Base-by-base conservation (phyloP, 2,888 invertebrate species). In the Eurytoma californica region DNA sequence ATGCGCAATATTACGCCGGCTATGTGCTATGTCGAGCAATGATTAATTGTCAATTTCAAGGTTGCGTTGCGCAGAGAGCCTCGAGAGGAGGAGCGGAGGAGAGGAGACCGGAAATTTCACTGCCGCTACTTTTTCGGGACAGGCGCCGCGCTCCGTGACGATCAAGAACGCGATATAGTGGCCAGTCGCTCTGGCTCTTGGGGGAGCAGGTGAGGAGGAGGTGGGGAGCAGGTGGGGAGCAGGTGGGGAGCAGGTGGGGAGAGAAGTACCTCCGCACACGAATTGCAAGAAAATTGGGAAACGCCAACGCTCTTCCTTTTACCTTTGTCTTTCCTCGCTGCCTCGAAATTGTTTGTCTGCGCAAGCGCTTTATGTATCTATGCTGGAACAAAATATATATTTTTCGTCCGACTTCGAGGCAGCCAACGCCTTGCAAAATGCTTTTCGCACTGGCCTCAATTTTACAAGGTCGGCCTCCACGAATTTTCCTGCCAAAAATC, bases 151-250 rank as follows among this genome's bases (percentile, higher is more conserved):
- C 55, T 61, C 66, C 83, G 77, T 83, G 80, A 82, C 82, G 81
- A 83, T 81, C 80, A 81, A 81, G 80, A 81, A 69, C 81, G 72
- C 78, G 81, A 83, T 83, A 80, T 83, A 80, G 55, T 72, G 65
- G 39, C 39, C 39, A 39, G 39, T 9, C 39, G 39, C 9, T 39
- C 39, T 39, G 39, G 39, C 39, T 7, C 9, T 9, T 39, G 9
- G 7, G 39, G 53, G 13, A 53, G 53, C 9, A n/a, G 53, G 53
- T 3, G 53, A 5, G 53, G n/a, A 14, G 3, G 53, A 12, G 12
- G 7, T 12, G n/a, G 14, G n/a, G 53, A 68, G 58, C 14, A 24
- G 18, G 55, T 3, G n/a, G 16, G 30, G 18, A n/a, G 24, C 24
- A 24, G 24, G 24, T 24, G 18, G 39, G 30, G 63, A 16, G 7